These are phyloP conservation scores for Parnassius mnemosyne DNA, from an alignment of 2,888 invertebrate species.

Conservation along the genomic window DNA sequence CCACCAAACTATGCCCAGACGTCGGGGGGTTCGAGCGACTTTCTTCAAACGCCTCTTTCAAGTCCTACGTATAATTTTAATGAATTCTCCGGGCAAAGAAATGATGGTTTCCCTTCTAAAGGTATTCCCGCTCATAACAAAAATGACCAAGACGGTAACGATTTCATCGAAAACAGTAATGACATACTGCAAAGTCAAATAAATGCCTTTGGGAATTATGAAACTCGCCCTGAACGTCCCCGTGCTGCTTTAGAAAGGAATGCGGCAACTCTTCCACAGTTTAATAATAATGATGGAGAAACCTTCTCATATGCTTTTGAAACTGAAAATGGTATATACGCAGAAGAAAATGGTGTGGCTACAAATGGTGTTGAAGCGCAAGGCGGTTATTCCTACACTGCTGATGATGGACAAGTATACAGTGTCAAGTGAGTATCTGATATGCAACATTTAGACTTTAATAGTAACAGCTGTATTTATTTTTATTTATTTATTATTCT, in stretches of 20 bases:
- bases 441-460: no score
- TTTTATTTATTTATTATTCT: no score
- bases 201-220: slow-evolving; percentile 33
- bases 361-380: no score
- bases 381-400: slow-evolving; percentile 67
- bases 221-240: slow-evolving; percentile 53
- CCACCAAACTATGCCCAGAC: slow-evolving; percentile 56
- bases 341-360: slow-evolving; percentile 67
- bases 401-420: slow-evolving; percentile 70
- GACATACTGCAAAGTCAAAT: slow-evolving; percentile 33
- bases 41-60: no score
- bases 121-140: slow-evolving; percentile 26
- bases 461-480: no score
- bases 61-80: slow-evolving; percentile 17
- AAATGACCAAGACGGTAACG: slow-evolving; percentile 35
- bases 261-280: slow-evolving; percentile 65
- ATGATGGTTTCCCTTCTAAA: slow-evolving; percentile 12
- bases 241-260: slow-evolving; percentile 63
- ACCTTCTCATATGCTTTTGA: slow-evolving; percentile 64
- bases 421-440: slow-evolving; percentile 52
- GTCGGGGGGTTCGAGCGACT: no score
- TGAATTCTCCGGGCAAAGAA: slow-evolving; percentile 24
- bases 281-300: slow-evolving; percentile 63
- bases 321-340: slow-evolving; percentile 69
- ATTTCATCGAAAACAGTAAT: slow-evolving; percentile 29